A percentile compares a stretch with the other conserved stretches of the same genome.
Evolutionary conservation across 2,888 invertebrate genomes (phyloP).

Genomic region (Machimus rusticus): DNA sequence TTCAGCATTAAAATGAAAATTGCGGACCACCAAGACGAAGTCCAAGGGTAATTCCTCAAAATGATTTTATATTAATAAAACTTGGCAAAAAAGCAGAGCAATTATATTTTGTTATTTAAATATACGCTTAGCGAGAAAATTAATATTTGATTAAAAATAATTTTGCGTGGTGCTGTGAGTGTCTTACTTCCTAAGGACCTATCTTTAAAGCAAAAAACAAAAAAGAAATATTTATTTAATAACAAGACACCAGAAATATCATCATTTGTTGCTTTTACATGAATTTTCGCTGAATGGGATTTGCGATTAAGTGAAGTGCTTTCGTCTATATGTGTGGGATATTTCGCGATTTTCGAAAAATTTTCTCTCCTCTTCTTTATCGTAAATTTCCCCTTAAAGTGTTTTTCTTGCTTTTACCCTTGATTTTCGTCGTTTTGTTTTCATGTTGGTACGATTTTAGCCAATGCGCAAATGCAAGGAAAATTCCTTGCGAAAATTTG

Average conservation of each 20-base stretch:
- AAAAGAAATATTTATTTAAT: background rate
- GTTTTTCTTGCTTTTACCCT: background rate
- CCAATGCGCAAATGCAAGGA: background rate
- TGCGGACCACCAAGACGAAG: background rate
- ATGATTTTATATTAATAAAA: background rate
- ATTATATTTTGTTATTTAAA: background rate
- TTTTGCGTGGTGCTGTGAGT: background rate
- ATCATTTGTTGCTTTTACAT: background rate
- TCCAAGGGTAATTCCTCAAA: background rate
- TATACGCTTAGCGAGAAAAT: background rate
- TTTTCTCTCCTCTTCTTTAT: background rate
- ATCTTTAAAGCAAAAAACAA: background rate
- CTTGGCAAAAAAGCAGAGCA: background rate
- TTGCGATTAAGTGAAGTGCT: background rate
- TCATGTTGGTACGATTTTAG: background rate
- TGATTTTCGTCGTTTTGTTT: background rate
- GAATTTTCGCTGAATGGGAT: background rate
- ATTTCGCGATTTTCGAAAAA: background rate
- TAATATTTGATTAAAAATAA: background rate
- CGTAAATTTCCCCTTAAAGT: background rate
- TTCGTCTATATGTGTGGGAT: background rate
- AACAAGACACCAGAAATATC: background rate
- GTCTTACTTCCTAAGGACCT: background rate
- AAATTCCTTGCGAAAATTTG: background rate
- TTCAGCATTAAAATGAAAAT: background rate